A percentile compares a stretch with the other conserved stretches of the same genome.
phyloP scores from a whole-genome alignment of 2,113 vertebrate genomes.

The Sylvia atricapilla region DNA sequence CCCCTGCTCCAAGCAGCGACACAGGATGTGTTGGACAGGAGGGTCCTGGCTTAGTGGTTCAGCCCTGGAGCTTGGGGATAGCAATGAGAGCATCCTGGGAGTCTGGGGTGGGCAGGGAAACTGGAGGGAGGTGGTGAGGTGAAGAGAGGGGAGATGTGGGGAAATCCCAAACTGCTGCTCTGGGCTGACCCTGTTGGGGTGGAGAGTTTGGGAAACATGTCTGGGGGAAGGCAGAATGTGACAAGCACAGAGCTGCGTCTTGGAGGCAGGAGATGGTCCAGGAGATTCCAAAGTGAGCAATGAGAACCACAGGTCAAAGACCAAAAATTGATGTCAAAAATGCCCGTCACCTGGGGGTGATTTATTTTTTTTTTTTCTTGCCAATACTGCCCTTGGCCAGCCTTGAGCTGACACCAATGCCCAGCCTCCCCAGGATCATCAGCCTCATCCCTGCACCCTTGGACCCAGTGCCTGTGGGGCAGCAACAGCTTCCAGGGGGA shows the following conservation, averaged over 20 bases:
- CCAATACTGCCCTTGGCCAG: neutral
- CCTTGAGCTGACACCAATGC: fast-evolving
- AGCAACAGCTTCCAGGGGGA: neutral
- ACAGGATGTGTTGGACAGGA: neutral
- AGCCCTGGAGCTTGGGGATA: neutral
- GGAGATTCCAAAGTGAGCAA: neutral
- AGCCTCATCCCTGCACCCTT: neutral
- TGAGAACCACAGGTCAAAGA: neutral
- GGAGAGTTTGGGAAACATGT: neutral
- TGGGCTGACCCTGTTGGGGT: neutral
- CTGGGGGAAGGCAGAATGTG: neutral
- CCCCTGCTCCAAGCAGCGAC: neutral
- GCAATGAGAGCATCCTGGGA: neutral
- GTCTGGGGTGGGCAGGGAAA: neutral
- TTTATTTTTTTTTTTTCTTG: neutral
- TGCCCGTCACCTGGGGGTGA: neutral
- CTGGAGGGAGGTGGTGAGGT: neutral
- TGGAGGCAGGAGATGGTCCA: neutral
- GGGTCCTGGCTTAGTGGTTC: neutral
- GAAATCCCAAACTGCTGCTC: neutral
- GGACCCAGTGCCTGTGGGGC: neutral
- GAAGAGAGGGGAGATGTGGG: neutral
- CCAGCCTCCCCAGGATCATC: neutral
- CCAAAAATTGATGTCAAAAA: neutral
- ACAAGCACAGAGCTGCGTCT: neutral